Percentiles rank a stretch among this genome's conserved stretches.
phyloP scores from a whole-genome alignment of 2,113 vertebrate genomes.

The Eulemur rufifrons region DNA sequence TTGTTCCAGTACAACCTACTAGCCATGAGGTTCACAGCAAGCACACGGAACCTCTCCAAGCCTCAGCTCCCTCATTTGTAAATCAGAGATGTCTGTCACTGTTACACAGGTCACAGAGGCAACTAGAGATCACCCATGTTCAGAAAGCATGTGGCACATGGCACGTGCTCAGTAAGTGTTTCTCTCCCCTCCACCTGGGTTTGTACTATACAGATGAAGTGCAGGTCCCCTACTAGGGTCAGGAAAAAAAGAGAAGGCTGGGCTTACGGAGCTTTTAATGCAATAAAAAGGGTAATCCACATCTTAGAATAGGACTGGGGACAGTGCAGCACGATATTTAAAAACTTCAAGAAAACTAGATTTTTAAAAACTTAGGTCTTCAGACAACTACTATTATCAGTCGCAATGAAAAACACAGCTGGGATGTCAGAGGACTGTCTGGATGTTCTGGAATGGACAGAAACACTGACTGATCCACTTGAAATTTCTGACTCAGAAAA shows the following conservation, averaged over 20 bases:
- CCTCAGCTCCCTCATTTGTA: background rate
- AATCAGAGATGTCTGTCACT: background rate
- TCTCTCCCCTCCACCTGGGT: background rate
- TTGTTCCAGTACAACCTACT: background rate
- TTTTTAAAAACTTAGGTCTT: background rate
- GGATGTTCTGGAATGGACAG: background rate
- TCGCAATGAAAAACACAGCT: background rate
- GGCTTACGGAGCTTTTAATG: background rate
- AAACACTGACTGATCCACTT: background rate
- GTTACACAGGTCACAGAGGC: background rate
- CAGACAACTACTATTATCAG: background rate
- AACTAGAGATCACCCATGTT: background rate
- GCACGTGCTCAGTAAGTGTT: background rate
- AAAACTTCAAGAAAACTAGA: background rate
- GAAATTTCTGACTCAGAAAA: constrained; percentile 50
- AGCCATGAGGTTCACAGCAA: background rate
- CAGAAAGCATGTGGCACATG: background rate
- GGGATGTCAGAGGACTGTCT: background rate
- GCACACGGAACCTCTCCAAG: background rate
- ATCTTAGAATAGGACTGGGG: background rate
- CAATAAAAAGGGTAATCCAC: background rate
- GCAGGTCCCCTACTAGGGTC: accelerated
- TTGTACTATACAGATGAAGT: background rate
- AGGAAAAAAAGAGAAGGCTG: background rate
- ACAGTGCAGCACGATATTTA: background rate